Evolutionary conservation across 2,888 invertebrate genomes (phyloP).

Genomic region (Luperina nickerlii): DNA sequence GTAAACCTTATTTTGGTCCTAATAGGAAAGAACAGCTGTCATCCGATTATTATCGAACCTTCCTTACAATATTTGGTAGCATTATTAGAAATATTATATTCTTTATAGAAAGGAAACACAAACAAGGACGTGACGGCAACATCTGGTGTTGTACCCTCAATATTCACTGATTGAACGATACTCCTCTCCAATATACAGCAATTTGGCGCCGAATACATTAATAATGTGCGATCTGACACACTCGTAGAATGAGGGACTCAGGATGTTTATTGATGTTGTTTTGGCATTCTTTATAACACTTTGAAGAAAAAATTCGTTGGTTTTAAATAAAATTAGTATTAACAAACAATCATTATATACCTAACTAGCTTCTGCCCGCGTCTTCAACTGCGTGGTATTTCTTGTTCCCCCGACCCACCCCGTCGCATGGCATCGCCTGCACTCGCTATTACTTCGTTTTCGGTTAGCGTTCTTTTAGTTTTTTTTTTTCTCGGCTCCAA

Average conservation of each 20-base stretch:
- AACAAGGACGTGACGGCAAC: slow-evolving; percentile 59
- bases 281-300: neutral
- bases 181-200: slow-evolving; percentile 58
- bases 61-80: slow-evolving; percentile 50
- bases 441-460: no score
- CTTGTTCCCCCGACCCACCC: no score
- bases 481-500: neutral
- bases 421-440: neutral
- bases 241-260: slow-evolving; percentile 24
- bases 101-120: slow-evolving; percentile 47
- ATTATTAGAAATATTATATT: slow-evolving; percentile 63
- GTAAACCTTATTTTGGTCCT: neutral
- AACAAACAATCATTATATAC: neutral
- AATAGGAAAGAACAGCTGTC: slow-evolving; percentile 56
- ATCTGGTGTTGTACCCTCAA: slow-evolving; percentile 63
- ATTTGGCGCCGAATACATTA: slow-evolving; percentile 66
- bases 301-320: neutral
- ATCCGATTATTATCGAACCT: slow-evolving; percentile 53
- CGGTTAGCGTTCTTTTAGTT: neutral
- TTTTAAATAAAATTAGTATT: neutral
- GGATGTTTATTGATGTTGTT: slow-evolving; percentile 34
- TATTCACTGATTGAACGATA: slow-evolving; percentile 65
- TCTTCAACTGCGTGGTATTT: no score
- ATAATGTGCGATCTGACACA: slow-evolving; percentile 44
- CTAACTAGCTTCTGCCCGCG: neutral